phyloP scores from a whole-genome alignment of 2,797 vertebrate species.

The Pantherophis alleghaniensis region DNA sequence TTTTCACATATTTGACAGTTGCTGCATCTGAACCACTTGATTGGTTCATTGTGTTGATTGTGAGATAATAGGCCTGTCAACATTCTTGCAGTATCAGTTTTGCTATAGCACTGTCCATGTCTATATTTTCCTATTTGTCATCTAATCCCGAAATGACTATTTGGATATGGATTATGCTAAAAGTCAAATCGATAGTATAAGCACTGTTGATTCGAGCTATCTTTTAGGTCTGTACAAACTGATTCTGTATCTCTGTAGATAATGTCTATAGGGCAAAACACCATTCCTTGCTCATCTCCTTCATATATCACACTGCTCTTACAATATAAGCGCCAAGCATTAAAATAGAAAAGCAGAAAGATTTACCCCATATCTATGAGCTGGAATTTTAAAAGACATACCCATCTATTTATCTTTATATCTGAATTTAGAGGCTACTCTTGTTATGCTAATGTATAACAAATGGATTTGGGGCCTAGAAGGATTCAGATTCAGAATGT shows the following conservation, averaged over 20 bases:
- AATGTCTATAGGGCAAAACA: background rate
- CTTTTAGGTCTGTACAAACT: background rate
- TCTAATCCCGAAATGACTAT: background rate
- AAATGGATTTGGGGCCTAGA: background rate
- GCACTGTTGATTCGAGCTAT: background rate
- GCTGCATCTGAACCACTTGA: background rate
- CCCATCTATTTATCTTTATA: background rate
- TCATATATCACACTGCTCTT: background rate
- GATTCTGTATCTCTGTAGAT: background rate
- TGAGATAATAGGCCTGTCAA: background rate
- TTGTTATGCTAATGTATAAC: background rate
- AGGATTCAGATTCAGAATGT: background rate
- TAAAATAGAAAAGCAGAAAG: background rate
- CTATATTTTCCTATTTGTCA: background rate
- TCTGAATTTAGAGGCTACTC: background rate
- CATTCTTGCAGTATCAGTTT: background rate
- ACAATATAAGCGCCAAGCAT: background rate
- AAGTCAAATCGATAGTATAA: background rate
- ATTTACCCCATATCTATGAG: background rate
- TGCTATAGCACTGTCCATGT: background rate
- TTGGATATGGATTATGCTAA: background rate
- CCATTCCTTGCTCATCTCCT: background rate
- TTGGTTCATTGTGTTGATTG: background rate
- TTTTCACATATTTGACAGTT: background rate
- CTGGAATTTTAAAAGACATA: background rate